Percentiles rank a stretch among this genome's conserved stretches.
These are phyloP conservation scores for Synchiropus splendidus DNA, from an alignment of 2,113 vertebrate genomes.

Conservation along the genomic window DNA sequence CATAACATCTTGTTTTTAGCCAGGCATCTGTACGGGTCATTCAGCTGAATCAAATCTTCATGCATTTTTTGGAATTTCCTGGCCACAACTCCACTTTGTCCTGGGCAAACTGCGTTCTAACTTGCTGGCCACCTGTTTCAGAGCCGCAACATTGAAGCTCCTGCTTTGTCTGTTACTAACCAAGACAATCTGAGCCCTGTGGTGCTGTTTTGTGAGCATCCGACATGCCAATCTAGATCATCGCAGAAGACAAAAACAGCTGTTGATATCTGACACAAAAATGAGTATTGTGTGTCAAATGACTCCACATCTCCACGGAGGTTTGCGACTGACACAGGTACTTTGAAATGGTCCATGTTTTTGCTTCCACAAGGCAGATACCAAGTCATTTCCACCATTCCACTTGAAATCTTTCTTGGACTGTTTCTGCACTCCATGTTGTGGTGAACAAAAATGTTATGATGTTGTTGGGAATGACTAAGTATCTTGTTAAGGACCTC, in stretches of 20 bases:
- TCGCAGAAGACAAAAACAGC: constrained; percentile 64
- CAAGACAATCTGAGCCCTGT: too few relatives aligned
- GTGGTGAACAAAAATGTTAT: constrained; percentile 56
- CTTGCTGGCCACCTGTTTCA: too few relatives aligned
- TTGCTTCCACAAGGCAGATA: constrained; percentile 41
- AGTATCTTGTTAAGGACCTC: constrained; percentile 58
- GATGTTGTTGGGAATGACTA: constrained; percentile 35
- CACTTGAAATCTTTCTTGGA: constrained; percentile 46
- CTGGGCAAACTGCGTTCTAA: too few relatives aligned
- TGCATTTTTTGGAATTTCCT: constrained; percentile 37
- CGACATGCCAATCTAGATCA: constrained; percentile 38
- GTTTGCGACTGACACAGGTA: constrained; percentile 52
- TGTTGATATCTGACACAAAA: constrained; percentile 60
- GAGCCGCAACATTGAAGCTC: too few relatives aligned
- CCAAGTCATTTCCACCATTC: constrained; percentile 61
- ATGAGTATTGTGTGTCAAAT: constrained; percentile 45
- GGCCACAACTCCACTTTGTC: constrained; percentile 35
- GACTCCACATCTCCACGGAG: constrained; percentile 49
- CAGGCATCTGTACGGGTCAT: constrained; percentile 18
- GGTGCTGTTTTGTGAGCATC: constrained; percentile 19
- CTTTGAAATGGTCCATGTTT: constrained; percentile 22
- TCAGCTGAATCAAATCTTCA: constrained; percentile 14
- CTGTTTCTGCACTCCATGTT: constrained; percentile 27
- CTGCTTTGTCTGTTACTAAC: too few relatives aligned
- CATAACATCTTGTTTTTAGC: constrained; percentile 27